Percentiles rank a stretch among this genome's conserved stretches.
Conservation (phyloP, 2,797 vertebrate genomes). For the Crocodylus rhombifer region DNA sequence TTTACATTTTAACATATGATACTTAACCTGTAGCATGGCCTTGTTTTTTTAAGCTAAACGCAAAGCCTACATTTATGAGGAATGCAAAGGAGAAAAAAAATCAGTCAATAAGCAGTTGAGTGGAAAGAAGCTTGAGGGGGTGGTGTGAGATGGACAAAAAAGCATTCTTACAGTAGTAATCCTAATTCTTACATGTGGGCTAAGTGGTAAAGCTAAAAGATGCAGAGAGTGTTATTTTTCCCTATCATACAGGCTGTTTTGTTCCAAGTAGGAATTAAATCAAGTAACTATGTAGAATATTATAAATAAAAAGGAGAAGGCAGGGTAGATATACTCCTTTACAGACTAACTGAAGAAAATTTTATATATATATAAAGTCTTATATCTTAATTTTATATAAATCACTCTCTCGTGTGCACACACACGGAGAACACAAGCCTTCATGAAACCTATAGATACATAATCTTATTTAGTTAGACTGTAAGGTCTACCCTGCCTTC, state of each 20-base stretch:
- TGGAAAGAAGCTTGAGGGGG: background rate
- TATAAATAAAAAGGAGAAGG: background rate
- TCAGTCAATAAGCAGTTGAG: background rate
- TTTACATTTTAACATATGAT: conserved; percentile 4
- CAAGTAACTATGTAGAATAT: background rate
- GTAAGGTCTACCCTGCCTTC: too few species aligned
- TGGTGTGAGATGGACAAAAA: background rate
- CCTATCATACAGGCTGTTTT: background rate
- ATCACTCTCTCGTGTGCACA: too few species aligned
- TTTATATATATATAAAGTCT: too few species aligned
- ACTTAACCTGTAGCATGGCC: background rate
- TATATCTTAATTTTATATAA: too few species aligned
- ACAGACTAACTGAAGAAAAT: too few species aligned
- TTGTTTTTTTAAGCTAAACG: background rate
- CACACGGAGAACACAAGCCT: too few species aligned
- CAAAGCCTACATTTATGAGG: background rate
- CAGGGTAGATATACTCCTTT: too few species aligned
- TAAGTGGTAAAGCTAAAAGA: background rate
- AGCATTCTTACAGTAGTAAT: background rate
- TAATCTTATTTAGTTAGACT: too few species aligned
- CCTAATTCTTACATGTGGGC: background rate
- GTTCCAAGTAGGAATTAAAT: background rate
- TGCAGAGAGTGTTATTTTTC: background rate
- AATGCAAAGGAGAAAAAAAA: background rate
- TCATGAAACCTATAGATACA: too few species aligned